phyloP scores from a whole-genome alignment of 2,113 vertebrate species.

The Synchiropus splendidus region DNA sequence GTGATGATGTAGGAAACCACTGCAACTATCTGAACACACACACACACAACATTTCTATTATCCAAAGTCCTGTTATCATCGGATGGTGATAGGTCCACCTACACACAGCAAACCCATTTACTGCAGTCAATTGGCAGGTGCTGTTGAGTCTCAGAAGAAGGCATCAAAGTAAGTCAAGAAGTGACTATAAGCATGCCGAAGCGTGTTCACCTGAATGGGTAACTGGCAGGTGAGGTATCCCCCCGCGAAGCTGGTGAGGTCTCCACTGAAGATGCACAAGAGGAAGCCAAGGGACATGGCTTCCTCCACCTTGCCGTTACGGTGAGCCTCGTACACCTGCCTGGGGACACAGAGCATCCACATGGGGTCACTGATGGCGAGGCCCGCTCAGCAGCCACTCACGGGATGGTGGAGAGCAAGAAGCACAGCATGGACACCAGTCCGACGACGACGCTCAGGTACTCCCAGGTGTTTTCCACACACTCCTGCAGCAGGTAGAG shows the following conservation, averaged over 20 bases:
- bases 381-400: constrained; percentile 25
- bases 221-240: constrained; percentile 65
- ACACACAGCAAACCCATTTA: too few relatives aligned
- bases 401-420: constrained; percentile 65
- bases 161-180: too few relatives aligned
- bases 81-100: too few relatives aligned
- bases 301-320: constrained; percentile 58
- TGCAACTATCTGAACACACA: constrained; percentile 44
- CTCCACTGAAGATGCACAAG: constrained; percentile 59
- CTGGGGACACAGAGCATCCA: constrained; percentile 17
- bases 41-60: too few relatives aligned
- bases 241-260: constrained; percentile 55
- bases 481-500: constrained; percentile 63
- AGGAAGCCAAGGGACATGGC: constrained; percentile 65
- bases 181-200: too few relatives aligned
- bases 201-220: constrained; percentile 62
- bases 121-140: too few relatives aligned
- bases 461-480: constrained; percentile 61
- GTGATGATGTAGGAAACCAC: constrained; percentile 59
- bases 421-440: constrained; percentile 68
- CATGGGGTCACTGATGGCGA: too few relatives aligned
- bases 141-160: too few relatives aligned
- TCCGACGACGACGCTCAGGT: constrained; percentile 58
- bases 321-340: constrained; percentile 56
- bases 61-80: too few relatives aligned